Evolutionary conservation across 2,113 vertebrate genomes (phyloP).

Genomic region (Phylloscopus trochilus): DNA sequence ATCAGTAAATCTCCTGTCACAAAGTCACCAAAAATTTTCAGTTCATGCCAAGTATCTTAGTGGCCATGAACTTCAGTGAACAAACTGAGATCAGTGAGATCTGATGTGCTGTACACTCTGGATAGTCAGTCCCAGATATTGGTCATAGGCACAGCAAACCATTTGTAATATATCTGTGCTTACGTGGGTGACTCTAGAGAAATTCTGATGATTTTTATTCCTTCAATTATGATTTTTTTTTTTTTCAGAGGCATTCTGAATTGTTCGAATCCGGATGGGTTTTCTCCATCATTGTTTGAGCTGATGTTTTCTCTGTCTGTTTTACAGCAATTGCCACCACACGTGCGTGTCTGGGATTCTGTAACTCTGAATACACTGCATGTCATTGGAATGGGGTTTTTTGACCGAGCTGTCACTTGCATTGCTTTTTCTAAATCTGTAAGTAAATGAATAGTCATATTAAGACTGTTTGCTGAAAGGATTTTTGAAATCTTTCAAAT

Average conservation of each 20-base stretch:
- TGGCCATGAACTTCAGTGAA: not conserved
- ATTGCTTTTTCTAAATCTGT: conserved; percentile 98
- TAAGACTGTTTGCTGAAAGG: not conserved
- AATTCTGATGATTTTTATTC: not conserved
- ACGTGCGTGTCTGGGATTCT: conserved; percentile 97
- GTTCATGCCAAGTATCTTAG: not conserved
- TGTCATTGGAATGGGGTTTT: conserved; percentile 89
- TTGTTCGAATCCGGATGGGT: not conserved
- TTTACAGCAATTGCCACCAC: conserved; percentile 87
- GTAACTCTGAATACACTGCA: conserved; percentile 97
- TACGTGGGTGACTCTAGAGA: not conserved
- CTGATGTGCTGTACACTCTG: accelerated
- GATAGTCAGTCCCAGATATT: not conserved
- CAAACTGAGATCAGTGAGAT: not conserved
- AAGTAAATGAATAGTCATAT: conserved; percentile 55
- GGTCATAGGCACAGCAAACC: not conserved
- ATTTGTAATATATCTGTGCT: not conserved
- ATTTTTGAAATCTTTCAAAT: not conserved
- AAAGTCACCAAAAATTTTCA: not conserved
- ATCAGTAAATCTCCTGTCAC: not conserved
- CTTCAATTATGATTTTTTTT: not conserved
- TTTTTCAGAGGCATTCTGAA: not conserved
- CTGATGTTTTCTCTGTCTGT: not conserved
- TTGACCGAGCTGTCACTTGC: conserved; percentile 92
- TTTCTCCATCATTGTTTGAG: not conserved